These are phyloP conservation scores for Aelia acuminata DNA, from an alignment of 2,888 invertebrate genomes.

Conservation along the genomic window DNA sequence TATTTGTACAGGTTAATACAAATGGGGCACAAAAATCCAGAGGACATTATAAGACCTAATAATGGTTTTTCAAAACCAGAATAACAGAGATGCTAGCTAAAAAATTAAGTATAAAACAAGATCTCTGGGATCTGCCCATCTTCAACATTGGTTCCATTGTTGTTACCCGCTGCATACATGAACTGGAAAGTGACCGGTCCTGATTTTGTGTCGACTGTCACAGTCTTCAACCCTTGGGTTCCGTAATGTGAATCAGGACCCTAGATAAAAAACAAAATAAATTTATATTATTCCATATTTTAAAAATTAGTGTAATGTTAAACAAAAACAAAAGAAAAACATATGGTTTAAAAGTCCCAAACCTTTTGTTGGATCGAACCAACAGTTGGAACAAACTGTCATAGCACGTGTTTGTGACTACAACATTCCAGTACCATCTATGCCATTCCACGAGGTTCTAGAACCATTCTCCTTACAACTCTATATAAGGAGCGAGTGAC, in stretches of 20 bases:
- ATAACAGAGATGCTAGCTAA: background rate
- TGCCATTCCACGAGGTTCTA: too few relatives aligned
- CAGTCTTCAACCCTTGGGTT: slow-evolving; percentile 82
- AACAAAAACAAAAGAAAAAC: too few relatives aligned
- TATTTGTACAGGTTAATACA: slow-evolving; percentile 43
- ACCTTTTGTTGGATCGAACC: too few relatives aligned
- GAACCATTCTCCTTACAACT: too few relatives aligned
- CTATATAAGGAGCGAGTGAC: too few relatives aligned
- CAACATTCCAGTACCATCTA: too few relatives aligned
- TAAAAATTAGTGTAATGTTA: too few relatives aligned
- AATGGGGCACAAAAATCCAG: slow-evolving; percentile 1
- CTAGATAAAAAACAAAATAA: slow-evolving; percentile 70
- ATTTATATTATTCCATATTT: background rate
- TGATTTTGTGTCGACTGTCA: slow-evolving; percentile 82
- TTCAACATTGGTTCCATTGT: slow-evolving; percentile 88
- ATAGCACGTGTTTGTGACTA: too few relatives aligned
- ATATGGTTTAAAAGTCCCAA: too few relatives aligned
- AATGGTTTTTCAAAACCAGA: background rate
- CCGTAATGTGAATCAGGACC: slow-evolving; percentile 92
- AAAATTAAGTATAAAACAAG: slow-evolving; percentile 80
- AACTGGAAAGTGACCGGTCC: slow-evolving; percentile 86
- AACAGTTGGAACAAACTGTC: too few relatives aligned
- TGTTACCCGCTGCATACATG: slow-evolving; percentile 87
- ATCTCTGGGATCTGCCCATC: slow-evolving; percentile 91
- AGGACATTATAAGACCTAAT: background rate